These are phyloP conservation scores for Camponotus vicinus DNA, from an alignment of 1,140 invertebrate species.

Conservation along the genomic window DNA sequence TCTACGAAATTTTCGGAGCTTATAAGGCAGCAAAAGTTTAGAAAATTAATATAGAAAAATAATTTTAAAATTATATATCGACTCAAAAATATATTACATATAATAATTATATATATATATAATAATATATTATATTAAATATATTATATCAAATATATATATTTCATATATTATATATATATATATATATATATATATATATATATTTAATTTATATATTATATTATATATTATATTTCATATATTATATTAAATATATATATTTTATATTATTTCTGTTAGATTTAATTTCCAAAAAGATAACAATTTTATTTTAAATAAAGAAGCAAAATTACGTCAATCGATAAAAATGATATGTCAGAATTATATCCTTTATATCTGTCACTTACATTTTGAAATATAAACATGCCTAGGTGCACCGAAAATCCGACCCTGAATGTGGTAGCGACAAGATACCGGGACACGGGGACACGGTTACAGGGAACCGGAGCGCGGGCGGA, in stretches of 20 bases:
- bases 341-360: neutral
- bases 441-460: constrained; percentile 1
- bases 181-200: no score
- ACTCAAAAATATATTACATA: no score
- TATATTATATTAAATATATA: no score
- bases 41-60: neutral
- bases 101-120: no score
- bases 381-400: neutral
- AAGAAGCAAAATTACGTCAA: neutral
- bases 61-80: neutral
- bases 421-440: constrained; percentile 22
- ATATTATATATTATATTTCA: no score
- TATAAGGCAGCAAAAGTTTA: neutral
- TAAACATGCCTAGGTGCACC: neutral
- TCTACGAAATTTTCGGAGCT: neutral
- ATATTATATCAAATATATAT: no score
- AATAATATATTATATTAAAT: no score
- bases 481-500: constrained; percentile 22
- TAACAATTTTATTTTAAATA: neutral
- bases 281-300: neutral
- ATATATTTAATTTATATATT: no score
- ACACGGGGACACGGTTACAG: constrained; percentile 29
- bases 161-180: no score
- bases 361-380: neutral
- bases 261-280: neutral